Evolutionary conservation across 2,888 invertebrate genomes (phyloP).

Genomic region (Nemotelus nigrinus): DNA sequence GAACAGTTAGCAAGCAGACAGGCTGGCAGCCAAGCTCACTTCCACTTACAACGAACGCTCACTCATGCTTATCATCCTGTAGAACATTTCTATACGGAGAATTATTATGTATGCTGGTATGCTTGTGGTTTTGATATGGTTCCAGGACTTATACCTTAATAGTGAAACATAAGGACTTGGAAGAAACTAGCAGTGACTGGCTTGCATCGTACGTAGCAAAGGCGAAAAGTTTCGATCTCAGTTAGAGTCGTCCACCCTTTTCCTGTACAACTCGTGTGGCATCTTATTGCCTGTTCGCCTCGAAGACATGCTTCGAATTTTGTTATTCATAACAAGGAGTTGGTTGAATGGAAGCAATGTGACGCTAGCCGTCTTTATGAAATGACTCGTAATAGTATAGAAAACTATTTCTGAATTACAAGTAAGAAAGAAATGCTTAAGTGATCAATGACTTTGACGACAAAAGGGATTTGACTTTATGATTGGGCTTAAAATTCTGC

Average conservation of each 20-base stretch:
- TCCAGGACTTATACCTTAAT: neutral
- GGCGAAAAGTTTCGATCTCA: too few species aligned
- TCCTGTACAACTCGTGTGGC: neutral
- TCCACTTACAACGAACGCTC: neutral
- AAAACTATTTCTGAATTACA: neutral
- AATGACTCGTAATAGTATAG: neutral
- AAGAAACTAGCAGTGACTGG: neutral
- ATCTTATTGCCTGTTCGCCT: neutral
- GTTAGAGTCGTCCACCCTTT: too few species aligned
- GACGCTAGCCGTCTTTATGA: neutral
- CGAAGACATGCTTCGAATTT: slow-evolving; percentile 21
- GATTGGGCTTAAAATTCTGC: too few species aligned
- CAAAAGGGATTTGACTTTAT: too few species aligned
- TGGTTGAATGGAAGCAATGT: slow-evolving; percentile 25
- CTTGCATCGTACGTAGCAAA: neutral
- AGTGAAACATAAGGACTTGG: neutral
- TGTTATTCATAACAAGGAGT: slow-evolving; percentile 32
- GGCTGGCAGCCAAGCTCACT: too few species aligned
- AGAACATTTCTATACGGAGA: slow-evolving; percentile 13
- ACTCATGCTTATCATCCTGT: slow-evolving; percentile 8
- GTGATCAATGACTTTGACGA: too few species aligned
- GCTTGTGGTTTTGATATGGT: slow-evolving; percentile 30
- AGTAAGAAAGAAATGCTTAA: too few species aligned
- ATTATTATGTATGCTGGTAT: slow-evolving; percentile 22
- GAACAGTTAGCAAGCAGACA: too few species aligned